A percentile compares a stretch with the other conserved stretches of the same genome.
phyloP scores from a whole-genome alignment of 53 echinoderm and acorn worm species.

The Stichopus horrens region DNA sequence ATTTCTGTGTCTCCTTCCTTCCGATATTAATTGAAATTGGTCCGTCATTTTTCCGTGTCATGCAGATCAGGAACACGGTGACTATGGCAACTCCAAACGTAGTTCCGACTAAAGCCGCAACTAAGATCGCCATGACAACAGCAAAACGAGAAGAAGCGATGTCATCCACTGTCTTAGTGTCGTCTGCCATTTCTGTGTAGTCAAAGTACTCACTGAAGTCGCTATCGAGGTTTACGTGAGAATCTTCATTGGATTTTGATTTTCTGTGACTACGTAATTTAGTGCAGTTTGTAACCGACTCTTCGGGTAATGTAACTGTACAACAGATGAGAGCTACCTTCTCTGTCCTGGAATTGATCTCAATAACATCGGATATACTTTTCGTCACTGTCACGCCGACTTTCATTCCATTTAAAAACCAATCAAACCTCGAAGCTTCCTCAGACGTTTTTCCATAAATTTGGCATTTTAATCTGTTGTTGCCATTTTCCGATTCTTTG shows the following conservation, averaged over 20 bases:
- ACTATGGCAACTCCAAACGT: background rate
- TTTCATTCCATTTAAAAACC: conserved; percentile 43
- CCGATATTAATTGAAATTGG: background rate
- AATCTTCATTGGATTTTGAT: background rate
- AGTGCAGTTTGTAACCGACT: conserved; percentile 20
- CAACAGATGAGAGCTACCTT: background rate
- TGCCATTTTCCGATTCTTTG: background rate
- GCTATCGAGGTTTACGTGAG: background rate
- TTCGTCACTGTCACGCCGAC: conserved; percentile 3
- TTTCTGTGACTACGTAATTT: background rate
- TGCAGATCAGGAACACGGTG: background rate
- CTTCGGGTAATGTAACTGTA: conserved; percentile 4
- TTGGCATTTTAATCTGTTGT: conserved; percentile 12
- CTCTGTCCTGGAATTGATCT: background rate
- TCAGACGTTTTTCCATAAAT: background rate
- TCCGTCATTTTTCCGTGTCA: background rate
- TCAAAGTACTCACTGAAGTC: conserved; percentile 6
- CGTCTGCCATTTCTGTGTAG: conserved; percentile 8
- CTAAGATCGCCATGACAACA: background rate
- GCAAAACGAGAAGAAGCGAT: background rate
- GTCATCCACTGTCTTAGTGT: background rate
- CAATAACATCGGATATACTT: background rate
- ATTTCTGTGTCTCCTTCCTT: background rate
- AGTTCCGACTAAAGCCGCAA: background rate
- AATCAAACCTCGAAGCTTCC: background rate